A percentile compares a stretch with the other conserved stretches of the same genome.
phyloP scores from a whole-genome alignment of 2,888 invertebrate species.

The Bursaphelenchus okinawaensis region DNA sequence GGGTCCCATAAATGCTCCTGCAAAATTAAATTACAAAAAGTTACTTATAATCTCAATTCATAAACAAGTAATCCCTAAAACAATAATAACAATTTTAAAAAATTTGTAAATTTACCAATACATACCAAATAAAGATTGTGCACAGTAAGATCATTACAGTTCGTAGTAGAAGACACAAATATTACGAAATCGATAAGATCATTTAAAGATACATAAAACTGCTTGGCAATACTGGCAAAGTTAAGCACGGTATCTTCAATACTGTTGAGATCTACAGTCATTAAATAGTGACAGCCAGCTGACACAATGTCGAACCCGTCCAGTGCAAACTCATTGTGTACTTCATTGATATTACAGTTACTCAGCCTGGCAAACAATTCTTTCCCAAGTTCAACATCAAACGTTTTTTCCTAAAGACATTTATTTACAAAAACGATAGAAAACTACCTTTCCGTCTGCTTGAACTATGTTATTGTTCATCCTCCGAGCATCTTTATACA shows the following conservation, averaged over 20 bases:
- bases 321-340: not conserved
- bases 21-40: not conserved
- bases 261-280: not conserved
- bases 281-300: slow-evolving; percentile 4
- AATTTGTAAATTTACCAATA: not conserved
- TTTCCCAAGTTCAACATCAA: slow-evolving; percentile 2
- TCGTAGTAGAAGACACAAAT: not conserved
- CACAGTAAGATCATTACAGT: not conserved
- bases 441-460: slow-evolving; percentile 3
- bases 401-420: not conserved
- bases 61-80: too few relatives aligned
- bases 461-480: slow-evolving; percentile 7
- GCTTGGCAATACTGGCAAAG: not conserved
- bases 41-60: too few relatives aligned
- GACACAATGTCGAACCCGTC: slow-evolving; percentile 7
- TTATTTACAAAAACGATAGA: not conserved
- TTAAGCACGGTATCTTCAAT: not conserved
- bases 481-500: not conserved
- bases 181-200: slow-evolving; percentile 7
- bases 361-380: not conserved
- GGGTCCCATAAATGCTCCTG: not conserved
- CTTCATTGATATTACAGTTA: not conserved
- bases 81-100: too few relatives aligned
- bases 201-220: not conserved
- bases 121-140: not conserved